Base-by-base conservation (phyloP, 2,888 invertebrate species). In the Gortyna flavago region DNA sequence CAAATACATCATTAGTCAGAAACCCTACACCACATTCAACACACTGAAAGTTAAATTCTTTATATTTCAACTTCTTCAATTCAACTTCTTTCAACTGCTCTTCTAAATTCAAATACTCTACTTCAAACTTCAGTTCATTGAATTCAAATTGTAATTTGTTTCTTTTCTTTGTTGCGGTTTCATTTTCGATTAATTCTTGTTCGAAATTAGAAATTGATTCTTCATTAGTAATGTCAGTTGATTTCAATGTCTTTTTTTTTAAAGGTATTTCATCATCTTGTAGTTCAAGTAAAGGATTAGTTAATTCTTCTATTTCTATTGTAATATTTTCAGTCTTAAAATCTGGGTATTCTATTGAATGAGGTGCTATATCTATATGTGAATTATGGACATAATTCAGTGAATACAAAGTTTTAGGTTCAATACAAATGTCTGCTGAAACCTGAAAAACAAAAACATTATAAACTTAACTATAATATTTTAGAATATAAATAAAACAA, bases 31-130 rank as follows among this genome's bases (percentile, higher is more conserved):
- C 89, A 67, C 89, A 90, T 9, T 72, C 11, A 11, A 67, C 41
- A 74, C 89, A 90, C 11, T 84, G 75, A 69, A 75, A 88, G 13
- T 83, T 76, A 80, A 80, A 88, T 54, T 81, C 62, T 61, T 77
- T 86, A 61, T 76, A 83, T 70, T 87, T 89, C 18, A 51, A 68
- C 70, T 80, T 90, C 66, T 86, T 89, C 5, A 77, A 70, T 75
- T 89, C 85, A 59, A 90, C 48, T 44, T 88, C 85, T 44, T 83
- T 77, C 11, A 81, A 44, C 59, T 90, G 90, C 21, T 90, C 84
- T 69, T 88, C 82, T 11, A 80, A 65, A 81, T 76, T 86, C 71
- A 90, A 84, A 83, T 84, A 86, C 32, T 75, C 72, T 0, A 90
- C 78, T 83, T 89, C 78, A 62, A 87, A 90, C 32, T 85, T 78